Percentiles rank a stretch among this genome's conserved stretches.
Evolutionary conservation across 2,888 invertebrate genomes (phyloP).

Genomic region (Nudaria mundana): DNA sequence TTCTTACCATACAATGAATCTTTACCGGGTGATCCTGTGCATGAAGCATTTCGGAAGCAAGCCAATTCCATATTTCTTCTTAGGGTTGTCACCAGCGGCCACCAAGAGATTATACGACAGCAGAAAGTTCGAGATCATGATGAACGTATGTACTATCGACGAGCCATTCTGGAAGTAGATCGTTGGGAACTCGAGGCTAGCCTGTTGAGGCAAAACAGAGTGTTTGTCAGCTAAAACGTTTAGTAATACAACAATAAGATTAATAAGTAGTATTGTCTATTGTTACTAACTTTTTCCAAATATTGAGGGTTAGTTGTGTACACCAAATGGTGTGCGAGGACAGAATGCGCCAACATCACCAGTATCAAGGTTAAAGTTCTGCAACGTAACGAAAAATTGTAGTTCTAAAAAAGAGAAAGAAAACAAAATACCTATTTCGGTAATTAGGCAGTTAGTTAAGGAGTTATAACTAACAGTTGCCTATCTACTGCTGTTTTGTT

Average conservation of each 20-base stretch:
- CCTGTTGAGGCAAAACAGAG: slow-evolving; percentile 22
- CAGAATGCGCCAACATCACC: slow-evolving; percentile 50
- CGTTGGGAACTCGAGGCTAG: slow-evolving; percentile 36
- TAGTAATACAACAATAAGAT: background rate
- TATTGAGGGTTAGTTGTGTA: slow-evolving; percentile 51
- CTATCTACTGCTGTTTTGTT: too few relatives aligned
- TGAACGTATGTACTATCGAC: slow-evolving; percentile 50
- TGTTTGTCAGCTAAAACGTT: background rate
- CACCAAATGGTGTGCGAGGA: slow-evolving; percentile 40
- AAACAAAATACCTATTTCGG: too few relatives aligned
- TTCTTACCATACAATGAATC: too few relatives aligned
- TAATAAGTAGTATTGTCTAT: background rate
- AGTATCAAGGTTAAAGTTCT: slow-evolving; percentile 45
- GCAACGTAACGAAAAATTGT: too few relatives aligned
- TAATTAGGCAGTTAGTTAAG: too few relatives aligned
- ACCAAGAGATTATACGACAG: slow-evolving; percentile 52
- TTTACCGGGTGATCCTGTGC: slow-evolving; percentile 50
- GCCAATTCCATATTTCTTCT: slow-evolving; percentile 25
- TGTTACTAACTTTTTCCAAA: slow-evolving; percentile 42
- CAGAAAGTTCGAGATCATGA: slow-evolving; percentile 55
- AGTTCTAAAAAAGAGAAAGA: too few relatives aligned
- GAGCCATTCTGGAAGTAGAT: slow-evolving; percentile 50
- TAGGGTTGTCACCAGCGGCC: slow-evolving; percentile 29
- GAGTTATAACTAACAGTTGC: too few relatives aligned
- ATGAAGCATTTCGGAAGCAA: slow-evolving; percentile 43